A percentile compares a stretch with the other conserved stretches of the same genome.
These are phyloP conservation scores for Calycopis cecrops DNA, from an alignment of 1,140 invertebrate species.

Conservation along the genomic window DNA sequence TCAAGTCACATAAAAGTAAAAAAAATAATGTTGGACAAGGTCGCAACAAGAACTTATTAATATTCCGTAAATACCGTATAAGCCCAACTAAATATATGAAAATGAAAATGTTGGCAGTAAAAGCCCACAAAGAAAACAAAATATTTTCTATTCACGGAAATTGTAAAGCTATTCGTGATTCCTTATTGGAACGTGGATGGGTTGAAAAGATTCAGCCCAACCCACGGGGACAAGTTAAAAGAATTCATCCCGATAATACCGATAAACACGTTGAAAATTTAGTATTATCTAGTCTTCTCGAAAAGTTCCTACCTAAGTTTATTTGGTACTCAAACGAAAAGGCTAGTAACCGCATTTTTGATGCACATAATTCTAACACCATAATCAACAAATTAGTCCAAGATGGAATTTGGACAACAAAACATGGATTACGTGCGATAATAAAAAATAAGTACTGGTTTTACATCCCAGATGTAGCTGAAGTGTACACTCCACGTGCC, in stretches of 20 bases:
- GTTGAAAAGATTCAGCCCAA: conserved; percentile 75
- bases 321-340: conserved; percentile 74
- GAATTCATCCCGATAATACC: conserved; percentile 53
- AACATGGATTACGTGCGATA: conserved; percentile 77
- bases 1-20: conserved; percentile 19
- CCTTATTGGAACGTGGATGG: conserved; percentile 77
- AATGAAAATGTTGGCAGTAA: conserved; percentile 46
- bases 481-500: conserved; percentile 75
- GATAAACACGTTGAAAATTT: conserved; percentile 56
- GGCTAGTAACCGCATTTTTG: conserved; percentile 51
- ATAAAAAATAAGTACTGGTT: conserved; percentile 78
- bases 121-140: conserved; percentile 55
- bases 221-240: conserved; percentile 49
- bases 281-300: conserved; percentile 76
- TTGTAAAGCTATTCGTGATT: conserved; percentile 65
- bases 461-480: conserved; percentile 73
- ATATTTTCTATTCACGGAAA: conserved; percentile 63
- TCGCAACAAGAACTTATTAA: conserved; percentile 50
- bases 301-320: conserved; percentile 75
- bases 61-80: conserved; percentile 50
- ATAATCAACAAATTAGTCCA: conserved; percentile 76
- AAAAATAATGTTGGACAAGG: conserved; percentile 37
- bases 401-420: conserved; percentile 76
- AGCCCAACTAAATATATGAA: conserved; percentile 39
- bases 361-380: conserved; percentile 49